Conservation (phyloP, 2,888 invertebrate genomes). For the Chymomyza procnemis region DNA sequence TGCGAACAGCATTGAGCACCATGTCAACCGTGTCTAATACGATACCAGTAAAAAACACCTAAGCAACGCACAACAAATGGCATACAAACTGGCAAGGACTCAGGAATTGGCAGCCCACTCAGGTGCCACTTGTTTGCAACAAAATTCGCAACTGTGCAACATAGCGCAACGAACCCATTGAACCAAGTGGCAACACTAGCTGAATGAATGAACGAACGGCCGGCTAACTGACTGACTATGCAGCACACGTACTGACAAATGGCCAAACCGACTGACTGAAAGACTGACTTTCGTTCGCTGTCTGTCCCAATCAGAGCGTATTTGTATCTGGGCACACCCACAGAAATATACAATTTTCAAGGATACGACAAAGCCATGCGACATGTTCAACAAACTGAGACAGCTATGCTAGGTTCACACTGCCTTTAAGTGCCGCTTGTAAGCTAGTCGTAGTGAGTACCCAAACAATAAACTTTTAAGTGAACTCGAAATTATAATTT, state of each 20-base stretch:
- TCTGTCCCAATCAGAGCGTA: conserved; percentile 57
- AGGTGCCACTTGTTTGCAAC: conserved; percentile 43
- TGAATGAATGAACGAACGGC: conserved; percentile 6
- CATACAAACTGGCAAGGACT: conserved; percentile 43
- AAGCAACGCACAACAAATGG: conserved; percentile 50
- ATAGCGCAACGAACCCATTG: conserved; percentile 58
- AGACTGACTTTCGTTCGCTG: conserved; percentile 3
- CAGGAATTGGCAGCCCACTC: neutral
- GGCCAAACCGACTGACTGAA: neutral
- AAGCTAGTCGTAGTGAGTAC: no score
- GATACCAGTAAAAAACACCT: conserved; percentile 9
- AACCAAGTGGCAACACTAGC: conserved; percentile 36
- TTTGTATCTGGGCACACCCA: conserved; percentile 36
- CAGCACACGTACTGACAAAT: no score
- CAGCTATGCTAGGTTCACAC: neutral
- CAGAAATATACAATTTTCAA: conserved; percentile 30
- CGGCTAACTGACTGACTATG: neutral
- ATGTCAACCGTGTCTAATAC: conserved; percentile 60
- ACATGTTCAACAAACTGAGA: conserved; percentile 28
- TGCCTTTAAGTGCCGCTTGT: no score
- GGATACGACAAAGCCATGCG: conserved; percentile 32
- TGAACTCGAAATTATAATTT: no score
- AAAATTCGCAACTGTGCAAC: conserved; percentile 3
- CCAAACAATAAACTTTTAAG: no score
- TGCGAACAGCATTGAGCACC: conserved; percentile 34